phyloP scores from a whole-genome alignment of 2,888 invertebrate species.

The Chloroclysta siterata region DNA sequence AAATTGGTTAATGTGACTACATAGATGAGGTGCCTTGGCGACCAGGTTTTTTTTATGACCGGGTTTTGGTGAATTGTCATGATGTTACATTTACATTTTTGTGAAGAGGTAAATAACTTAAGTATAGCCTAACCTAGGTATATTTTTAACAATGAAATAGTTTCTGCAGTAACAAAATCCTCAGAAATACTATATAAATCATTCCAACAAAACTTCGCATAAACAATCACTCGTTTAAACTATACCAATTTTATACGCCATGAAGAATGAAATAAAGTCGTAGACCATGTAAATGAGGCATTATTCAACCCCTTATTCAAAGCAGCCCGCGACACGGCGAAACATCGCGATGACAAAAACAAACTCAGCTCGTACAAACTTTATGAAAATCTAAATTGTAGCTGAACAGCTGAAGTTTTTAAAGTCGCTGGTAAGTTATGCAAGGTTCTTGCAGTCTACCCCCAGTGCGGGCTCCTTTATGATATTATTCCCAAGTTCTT shows the following conservation, averaged over 20 bases:
- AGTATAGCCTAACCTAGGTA: too few species aligned
- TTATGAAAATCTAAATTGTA: conserved; percentile 46
- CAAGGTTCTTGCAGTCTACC: conserved; percentile 38
- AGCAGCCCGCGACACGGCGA: conserved; percentile 24
- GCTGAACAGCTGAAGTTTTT: conserved; percentile 34
- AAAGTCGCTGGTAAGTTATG: conserved; percentile 44
- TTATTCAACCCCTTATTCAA: conserved; percentile 29
- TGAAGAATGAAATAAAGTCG: conserved; percentile 23
- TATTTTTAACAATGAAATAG: too few species aligned
- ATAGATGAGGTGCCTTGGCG: background rate
- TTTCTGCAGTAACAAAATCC: background rate
- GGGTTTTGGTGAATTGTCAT: too few species aligned
- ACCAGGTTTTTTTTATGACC: background rate
- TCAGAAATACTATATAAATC: conserved; percentile 7
- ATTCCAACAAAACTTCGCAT: background rate
- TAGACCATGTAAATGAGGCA: conserved; percentile 27
- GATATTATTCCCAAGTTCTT: conserved; percentile 42
- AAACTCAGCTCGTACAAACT: conserved; percentile 36
- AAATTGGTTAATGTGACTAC: background rate
- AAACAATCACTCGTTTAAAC: conserved; percentile 20
- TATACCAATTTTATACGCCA: conserved; percentile 22
- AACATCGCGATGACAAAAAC: conserved; percentile 34
- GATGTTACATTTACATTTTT: too few species aligned
- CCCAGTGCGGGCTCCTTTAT: conserved; percentile 44
- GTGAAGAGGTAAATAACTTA: too few species aligned